Percentiles rank a stretch among this genome's conserved stretches.
Evolutionary conservation across 2,888 invertebrate species (phyloP).

Genomic region (Phalera bucephala): DNA sequence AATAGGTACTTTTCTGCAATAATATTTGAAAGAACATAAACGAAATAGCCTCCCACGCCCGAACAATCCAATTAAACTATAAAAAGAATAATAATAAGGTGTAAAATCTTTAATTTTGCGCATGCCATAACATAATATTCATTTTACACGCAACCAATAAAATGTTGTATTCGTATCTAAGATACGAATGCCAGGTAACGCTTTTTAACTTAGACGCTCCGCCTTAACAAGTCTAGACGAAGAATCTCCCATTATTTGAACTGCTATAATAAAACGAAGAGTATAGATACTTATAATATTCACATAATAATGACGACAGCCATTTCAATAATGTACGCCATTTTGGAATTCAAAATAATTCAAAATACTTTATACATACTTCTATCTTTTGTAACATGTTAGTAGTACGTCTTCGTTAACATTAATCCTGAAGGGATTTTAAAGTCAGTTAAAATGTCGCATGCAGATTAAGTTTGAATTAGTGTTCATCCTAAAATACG

Average conservation of each 20-base stretch:
- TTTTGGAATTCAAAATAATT: too few species aligned
- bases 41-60: conserved; percentile 29
- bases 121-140: conserved; percentile 52
- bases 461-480: conserved; percentile 2
- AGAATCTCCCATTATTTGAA: conserved; percentile 23
- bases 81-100: conserved; percentile 42
- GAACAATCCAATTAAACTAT: conserved; percentile 41
- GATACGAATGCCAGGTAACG: conserved; percentile 15
- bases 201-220: conserved; percentile 24
- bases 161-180: conserved; percentile 28
- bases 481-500: too few species aligned
- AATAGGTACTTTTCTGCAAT: conserved; percentile 13
- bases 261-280: too few species aligned
- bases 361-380: too few species aligned
- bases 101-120: conserved; percentile 70
- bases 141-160: conserved; percentile 53
- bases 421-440: conserved; percentile 1
- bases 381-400: too few species aligned
- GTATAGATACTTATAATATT: background rate
- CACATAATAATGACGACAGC: background rate
- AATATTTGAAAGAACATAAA: conserved; percentile 24
- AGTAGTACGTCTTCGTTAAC: background rate
- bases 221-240: conserved; percentile 34
- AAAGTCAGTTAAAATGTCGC: background rate
- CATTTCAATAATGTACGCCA: background rate